Conservation (phyloP, 2,113 vertebrate genomes). For the Planiliza haematocheilus region DNA sequence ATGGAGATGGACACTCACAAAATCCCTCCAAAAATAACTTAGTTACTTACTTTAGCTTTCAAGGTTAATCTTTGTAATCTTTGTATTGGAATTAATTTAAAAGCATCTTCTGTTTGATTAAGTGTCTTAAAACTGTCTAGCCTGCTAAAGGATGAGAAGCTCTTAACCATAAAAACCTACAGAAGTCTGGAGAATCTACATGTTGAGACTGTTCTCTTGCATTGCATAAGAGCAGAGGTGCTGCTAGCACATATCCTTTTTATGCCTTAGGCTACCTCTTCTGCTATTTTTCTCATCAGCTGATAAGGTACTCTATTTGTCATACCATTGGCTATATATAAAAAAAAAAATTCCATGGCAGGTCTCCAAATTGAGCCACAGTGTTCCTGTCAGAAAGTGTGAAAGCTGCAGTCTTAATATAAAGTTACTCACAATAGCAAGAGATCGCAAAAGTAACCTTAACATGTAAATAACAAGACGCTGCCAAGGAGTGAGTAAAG, state of each 20-base stretch:
- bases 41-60: neutral
- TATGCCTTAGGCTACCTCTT: slow-evolving; percentile 52
- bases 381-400: slow-evolving; percentile 4
- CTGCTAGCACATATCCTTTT: slow-evolving; percentile 47
- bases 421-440: slow-evolving; percentile 2
- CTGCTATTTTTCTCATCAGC: slow-evolving; percentile 45
- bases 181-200: slow-evolving; percentile 42
- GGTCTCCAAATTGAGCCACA: slow-evolving; percentile 12
- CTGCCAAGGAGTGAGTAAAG: slow-evolving; percentile 51
- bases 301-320: slow-evolving; percentile 34
- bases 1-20: neutral
- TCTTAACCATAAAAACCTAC: slow-evolving; percentile 14
- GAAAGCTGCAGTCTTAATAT: neutral
- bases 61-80: too few species aligned
- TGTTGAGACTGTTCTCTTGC: slow-evolving; percentile 64
- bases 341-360: slow-evolving; percentile 16
- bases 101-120: neutral
- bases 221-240: slow-evolving; percentile 48
- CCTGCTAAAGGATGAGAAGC: slow-evolving; percentile 1
- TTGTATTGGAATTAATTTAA: neutral
- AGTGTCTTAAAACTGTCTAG: neutral
- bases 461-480: slow-evolving; percentile 34
- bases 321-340: slow-evolving; percentile 33
- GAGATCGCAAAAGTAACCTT: slow-evolving; percentile 27
- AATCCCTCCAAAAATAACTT: neutral